phyloP scores from a whole-genome alignment of 2,888 invertebrate species.

The Metallyticus violacea region DNA sequence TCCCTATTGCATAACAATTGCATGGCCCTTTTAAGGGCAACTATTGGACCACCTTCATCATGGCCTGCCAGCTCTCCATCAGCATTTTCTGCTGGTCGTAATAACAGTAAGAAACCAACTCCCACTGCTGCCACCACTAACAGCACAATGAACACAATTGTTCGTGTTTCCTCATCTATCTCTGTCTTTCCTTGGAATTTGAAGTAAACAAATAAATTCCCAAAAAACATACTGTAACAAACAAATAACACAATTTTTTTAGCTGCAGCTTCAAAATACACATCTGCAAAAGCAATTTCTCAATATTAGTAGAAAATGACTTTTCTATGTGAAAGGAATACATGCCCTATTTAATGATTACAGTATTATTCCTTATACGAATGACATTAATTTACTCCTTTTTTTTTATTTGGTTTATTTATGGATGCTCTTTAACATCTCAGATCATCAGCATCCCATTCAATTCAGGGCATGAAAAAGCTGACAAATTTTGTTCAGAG shows the following conservation, averaged over 20 bases:
- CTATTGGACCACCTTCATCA: conserved; percentile 54
- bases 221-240: conserved; percentile 81
- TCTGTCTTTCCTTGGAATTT: conserved; percentile 77
- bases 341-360: too few species aligned
- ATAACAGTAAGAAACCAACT: conserved; percentile 61
- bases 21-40: conserved; percentile 72
- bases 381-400: too few species aligned
- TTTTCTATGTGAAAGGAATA: too few species aligned
- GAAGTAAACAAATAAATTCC: conserved; percentile 92
- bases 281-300: too few species aligned
- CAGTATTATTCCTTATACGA: too few species aligned
- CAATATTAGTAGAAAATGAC: too few species aligned
- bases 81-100: conserved; percentile 53
- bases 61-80: conserved; percentile 40
- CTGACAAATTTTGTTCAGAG: too few species aligned
- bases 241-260: not conserved
- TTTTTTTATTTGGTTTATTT: too few species aligned
- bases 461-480: too few species aligned
- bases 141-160: conserved; percentile 78
- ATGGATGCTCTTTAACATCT: too few species aligned
- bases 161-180: conserved; percentile 69
- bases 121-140: conserved; percentile 63
- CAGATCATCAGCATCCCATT: too few species aligned
- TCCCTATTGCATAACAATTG: conserved; percentile 73
- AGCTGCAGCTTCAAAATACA: too few species aligned